Conservation (phyloP, 2,888 invertebrate species). For the Lamellibrachia satsuma region DNA sequence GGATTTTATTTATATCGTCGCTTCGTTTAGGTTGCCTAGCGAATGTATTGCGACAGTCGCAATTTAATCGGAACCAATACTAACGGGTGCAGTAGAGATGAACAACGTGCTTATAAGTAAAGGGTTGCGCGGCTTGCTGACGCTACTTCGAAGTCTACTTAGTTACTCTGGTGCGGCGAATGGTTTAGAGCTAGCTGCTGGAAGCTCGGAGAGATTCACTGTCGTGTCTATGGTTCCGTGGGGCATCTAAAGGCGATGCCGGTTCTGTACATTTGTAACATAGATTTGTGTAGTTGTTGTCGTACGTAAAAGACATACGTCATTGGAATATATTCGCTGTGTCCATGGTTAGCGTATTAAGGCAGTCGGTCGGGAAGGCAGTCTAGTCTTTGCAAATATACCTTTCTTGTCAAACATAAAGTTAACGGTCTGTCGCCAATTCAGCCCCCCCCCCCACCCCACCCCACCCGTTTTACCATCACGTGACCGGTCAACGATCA, state of each 20-base stretch:
- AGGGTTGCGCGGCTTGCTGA: background rate
- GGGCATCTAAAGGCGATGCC: background rate
- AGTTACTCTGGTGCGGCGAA: background rate
- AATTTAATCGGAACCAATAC: background rate
- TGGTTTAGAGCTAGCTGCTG: background rate
- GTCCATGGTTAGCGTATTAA: background rate
- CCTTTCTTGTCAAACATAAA: no score
- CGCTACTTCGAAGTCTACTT: background rate
- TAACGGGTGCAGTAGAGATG: background rate
- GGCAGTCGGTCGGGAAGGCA: background rate
- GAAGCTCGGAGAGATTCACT: background rate
- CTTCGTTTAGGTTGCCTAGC: background rate
- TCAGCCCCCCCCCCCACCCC: no score
- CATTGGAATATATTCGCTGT: background rate
- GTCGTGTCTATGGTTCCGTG: background rate
- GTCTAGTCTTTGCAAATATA: no score
- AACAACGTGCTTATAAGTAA: background rate
- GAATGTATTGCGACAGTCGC: background rate
- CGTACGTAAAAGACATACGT: background rate
- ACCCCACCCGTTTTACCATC: no score
- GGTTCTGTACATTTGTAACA: slow-evolving; percentile 3
- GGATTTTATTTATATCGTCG: slow-evolving; percentile 13
- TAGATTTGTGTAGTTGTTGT: background rate
- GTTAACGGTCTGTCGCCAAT: no score
- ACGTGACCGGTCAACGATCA: no score